Base-by-base conservation (phyloP, 1,140 invertebrate species). In the Achroia grisella region DNA sequence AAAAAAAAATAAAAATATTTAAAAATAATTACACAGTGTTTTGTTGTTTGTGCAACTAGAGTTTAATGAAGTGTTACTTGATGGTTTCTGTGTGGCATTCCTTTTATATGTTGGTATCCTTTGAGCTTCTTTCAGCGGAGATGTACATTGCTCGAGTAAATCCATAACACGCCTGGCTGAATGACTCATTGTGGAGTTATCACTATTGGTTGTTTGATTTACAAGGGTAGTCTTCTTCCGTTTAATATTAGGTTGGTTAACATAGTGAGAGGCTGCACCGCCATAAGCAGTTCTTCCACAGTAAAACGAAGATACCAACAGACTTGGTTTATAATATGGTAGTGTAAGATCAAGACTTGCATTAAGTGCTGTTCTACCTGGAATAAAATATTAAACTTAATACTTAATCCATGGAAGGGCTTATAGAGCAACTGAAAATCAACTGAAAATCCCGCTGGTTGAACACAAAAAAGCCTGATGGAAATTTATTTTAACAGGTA, bases 261-360 rank as follows among this genome's bases (percentile, higher is more conserved):
- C 82, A 43, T 86, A 87, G 43, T 91, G 89, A 1, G 90, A 89
- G 31, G 93, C 89, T 29, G 92, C 90, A 34, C 94, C 94, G 15
- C 95, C 94, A 80, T 92, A 96, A 33, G 89, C 90, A 1, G 92
- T 95, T 54, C 88, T 89, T n/a, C 93, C 94, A 53, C 87, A 87
- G 71, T 96, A 96, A 74, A 95, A 96, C 27, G 94, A 91, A 8
- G 94, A 91, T 11, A 62, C 62, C 15, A 72, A 41, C 11, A 72
- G 54, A 39, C 47, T 57, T 9, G 86, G 79, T 56, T 90, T 89
- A 54, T 91, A 91, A 28, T 83, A 83, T 39, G 89, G 88, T 52
- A 80, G 77, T 44, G 86, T 86, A 44, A 81, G 82, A 56, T 87
- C 87, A 52, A 87, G 55, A 0, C n/a, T n/a, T n/a, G n/a, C n/a